These are phyloP conservation scores for Cuniculus paca DNA, from an alignment of 2,797 vertebrate species.

Conservation along the genomic window DNA sequence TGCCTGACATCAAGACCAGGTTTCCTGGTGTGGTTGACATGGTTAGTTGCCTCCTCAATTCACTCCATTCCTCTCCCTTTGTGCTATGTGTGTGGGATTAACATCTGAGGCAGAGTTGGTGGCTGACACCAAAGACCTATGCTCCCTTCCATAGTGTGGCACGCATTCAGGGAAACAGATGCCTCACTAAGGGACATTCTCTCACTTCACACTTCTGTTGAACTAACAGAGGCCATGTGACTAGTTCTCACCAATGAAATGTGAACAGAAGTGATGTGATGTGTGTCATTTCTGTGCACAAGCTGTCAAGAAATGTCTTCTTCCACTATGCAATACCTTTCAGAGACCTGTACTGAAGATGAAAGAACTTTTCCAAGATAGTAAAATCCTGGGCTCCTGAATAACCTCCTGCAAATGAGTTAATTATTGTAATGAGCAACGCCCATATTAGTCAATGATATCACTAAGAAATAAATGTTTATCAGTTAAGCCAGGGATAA, in stretches of 20 bases:
- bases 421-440: neutral
- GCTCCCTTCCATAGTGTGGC: neutral
- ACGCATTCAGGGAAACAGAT: neutral
- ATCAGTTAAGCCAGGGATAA: constrained; percentile 5
- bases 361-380: constrained; percentile 33
- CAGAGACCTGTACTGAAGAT: neutral
- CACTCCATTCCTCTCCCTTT: constrained; percentile 51
- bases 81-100: constrained; percentile 51
- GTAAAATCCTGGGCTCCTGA: neutral
- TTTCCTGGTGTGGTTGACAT: constrained; percentile 52
- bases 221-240: neutral
- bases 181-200: neutral
- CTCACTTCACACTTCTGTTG: neutral
- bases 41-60: constrained; percentile 34
- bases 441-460: neutral
- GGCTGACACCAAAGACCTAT: constrained; percentile 30
- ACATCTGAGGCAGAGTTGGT: constrained; percentile 49
- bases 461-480: constrained; percentile 63
- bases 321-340: neutral
- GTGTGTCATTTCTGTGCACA: neutral
- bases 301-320: constrained; percentile 2
- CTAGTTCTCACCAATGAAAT: neutral
- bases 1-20: constrained; percentile 44
- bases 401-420: constrained; percentile 4
- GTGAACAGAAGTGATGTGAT: neutral